Conservation (phyloP, 2,888 invertebrate genomes). For the Panopea generosa region DNA sequence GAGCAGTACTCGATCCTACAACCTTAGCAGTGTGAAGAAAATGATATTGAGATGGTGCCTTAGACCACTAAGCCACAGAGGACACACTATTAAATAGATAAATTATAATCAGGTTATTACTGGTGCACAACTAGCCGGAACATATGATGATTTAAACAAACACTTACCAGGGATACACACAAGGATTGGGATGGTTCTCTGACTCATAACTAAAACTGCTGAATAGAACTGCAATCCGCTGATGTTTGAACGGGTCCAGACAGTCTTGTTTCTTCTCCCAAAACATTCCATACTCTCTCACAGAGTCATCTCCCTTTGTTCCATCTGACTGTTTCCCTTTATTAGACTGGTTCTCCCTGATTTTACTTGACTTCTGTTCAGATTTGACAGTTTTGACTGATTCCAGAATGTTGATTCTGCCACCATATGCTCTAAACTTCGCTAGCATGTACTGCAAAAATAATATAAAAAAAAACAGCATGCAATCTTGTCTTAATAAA, state of each 20-base stretch:
- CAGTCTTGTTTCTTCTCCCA: constrained; percentile 78
- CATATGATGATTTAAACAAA: too few relatives aligned
- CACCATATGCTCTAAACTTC: constrained; percentile 94
- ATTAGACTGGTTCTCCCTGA: constrained; percentile 35
- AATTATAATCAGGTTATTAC: too few relatives aligned
- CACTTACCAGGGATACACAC: constrained; percentile 93
- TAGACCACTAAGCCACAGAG: too few relatives aligned
- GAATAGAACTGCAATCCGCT: constrained; percentile 94
- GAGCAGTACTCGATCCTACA: too few relatives aligned
- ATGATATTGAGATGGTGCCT: too few relatives aligned
- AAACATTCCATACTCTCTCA: constrained; percentile 11
- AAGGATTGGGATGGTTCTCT: constrained; percentile 92
- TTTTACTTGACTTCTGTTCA: constrained; percentile 1
- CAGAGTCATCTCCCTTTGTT: constrained; percentile 31
- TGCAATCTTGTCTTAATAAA: too few relatives aligned
- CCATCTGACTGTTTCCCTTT: constrained; percentile 47
- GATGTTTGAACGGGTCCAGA: constrained; percentile 86
- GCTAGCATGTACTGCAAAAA: constrained; percentile 90
- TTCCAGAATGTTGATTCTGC: constrained; percentile 85
- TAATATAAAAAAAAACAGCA: background rate
- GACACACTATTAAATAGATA: too few relatives aligned
- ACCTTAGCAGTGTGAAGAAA: too few relatives aligned
- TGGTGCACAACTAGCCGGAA: too few relatives aligned
- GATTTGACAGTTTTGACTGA: background rate
- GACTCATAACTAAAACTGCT: constrained; percentile 93